phyloP scores from a whole-genome alignment of 2,113 vertebrate genomes.

The Desmodus rotundus region DNA sequence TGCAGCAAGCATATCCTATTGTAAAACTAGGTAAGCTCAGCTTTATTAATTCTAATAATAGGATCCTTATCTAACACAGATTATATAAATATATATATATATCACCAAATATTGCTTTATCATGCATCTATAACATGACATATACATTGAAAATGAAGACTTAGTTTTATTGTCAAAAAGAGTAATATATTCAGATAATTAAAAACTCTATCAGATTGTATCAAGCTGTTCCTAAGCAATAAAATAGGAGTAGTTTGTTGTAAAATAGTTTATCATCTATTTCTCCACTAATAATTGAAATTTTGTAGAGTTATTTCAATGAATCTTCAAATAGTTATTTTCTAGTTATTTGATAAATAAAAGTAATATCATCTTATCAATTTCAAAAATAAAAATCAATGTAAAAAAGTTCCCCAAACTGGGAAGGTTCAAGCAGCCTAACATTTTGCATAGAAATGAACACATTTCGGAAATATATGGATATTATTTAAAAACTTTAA shows the following conservation, averaged over 20 bases:
- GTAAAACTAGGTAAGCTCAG: not conserved
- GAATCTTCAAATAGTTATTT: not conserved
- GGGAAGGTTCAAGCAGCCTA: not conserved
- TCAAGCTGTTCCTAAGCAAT: not conserved
- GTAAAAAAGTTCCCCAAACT: not conserved
- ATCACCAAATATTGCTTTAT: not conserved
- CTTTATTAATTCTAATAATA: not conserved
- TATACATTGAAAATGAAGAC: not conserved
- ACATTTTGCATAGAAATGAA: not conserved
- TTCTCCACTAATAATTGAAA: not conserved
- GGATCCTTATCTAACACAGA: not conserved
- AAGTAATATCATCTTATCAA: not conserved
- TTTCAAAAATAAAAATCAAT: not conserved
- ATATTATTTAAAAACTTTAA: not conserved
- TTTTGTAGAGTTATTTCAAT: not conserved
- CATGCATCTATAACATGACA: not conserved
- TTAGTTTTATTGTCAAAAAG: not conserved
- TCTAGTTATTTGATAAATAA: not conserved
- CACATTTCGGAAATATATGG: not conserved
- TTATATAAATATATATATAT: not conserved
- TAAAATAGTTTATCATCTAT: not conserved
- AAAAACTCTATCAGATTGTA: not conserved
- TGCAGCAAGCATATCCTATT: not conserved
- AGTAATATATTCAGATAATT: constrained; percentile 22
- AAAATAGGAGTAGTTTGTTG: not conserved